Base-by-base conservation (phyloP, 2,888 invertebrate genomes). In the Carcina quercana region DNA sequence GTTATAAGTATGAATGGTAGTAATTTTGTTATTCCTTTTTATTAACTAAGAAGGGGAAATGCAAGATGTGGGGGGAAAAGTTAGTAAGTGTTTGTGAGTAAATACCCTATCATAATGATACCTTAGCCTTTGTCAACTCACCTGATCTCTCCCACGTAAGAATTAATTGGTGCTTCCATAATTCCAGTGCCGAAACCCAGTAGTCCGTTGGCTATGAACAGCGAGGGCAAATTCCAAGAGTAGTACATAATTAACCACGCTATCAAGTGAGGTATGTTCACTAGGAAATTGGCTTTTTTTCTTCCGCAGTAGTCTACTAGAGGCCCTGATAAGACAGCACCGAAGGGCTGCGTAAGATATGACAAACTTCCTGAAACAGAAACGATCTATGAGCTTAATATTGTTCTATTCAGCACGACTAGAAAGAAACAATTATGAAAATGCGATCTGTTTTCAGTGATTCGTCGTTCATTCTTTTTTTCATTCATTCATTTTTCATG, bases 61-160 rank as follows among this genome's bases (percentile, higher is more conserved):
- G n/a, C n/a, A n/a, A n/a, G n/a, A n/a, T n/a, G n/a, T n/a, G n/a
- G n/a, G n/a, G n/a, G n/a, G n/a, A n/a, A n/a, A n/a, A n/a, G 17
- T n/a, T 28, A 3, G 14, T 27, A 22, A 15, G 8, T 20, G 20
- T 5, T 20, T 19, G 8, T 14, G n/a, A n/a, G n/a, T n/a, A n/a
- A n/a, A n/a, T n/a, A n/a, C 21, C 14, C 20, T 30, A n/a, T 22
- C 15, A 7, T 11, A 32, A n/a, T 17, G 15, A 13, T 10, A 8
- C 1, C 3, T 12, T 25, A 19, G 37, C n/a, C n/a, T n/a, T n/a
- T n/a, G n/a, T n/a, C n/a, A n/a, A n/a, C 49, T 47, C 38, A 85
- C 86, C 82, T 82, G 19, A 87, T 85, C 67, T 87, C 87, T 3
- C 87, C 86, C 5, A 87, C 82, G 45, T 87, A 88, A 1, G 87